phyloP scores from a whole-genome alignment of 1,140 invertebrate genomes.

The Varroa destructor region DNA sequence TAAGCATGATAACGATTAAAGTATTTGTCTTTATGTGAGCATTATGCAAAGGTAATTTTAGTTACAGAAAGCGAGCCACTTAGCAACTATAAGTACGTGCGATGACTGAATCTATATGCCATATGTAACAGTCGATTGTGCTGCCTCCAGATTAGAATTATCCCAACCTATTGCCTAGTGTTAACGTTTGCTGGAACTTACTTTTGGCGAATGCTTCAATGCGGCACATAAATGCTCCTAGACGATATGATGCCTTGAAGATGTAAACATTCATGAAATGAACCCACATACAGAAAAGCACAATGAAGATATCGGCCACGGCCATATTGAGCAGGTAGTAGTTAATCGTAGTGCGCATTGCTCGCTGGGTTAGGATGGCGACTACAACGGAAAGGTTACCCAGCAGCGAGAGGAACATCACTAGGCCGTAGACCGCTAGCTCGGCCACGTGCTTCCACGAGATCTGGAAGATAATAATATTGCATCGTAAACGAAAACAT shows the following conservation, averaged over 20 bases:
- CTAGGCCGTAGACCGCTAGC: conserved; percentile 37
- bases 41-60: too few relatives aligned
- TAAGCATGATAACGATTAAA: too few relatives aligned
- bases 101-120: too few relatives aligned
- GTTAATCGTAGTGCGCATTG: conserved; percentile 41
- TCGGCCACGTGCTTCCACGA: conserved; percentile 33
- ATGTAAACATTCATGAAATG: conserved; percentile 40
- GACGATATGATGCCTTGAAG: conserved; percentile 37
- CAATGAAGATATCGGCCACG: conserved; percentile 42
- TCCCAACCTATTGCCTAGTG: too few relatives aligned
- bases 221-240: conserved; percentile 44
- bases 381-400: conserved; percentile 46
- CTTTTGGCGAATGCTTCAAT: conserved; percentile 45
- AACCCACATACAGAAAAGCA: conserved; percentile 44
- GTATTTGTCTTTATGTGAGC: too few relatives aligned
- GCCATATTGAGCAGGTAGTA: conserved; percentile 42
- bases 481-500: too few relatives aligned
- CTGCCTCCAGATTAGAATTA: too few relatives aligned
- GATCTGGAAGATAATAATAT: not conserved
- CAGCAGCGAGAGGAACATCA: conserved; percentile 39
- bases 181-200: conserved; percentile 36
- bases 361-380: conserved; percentile 43
- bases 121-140: too few relatives aligned
- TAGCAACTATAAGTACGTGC: too few relatives aligned
- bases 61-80: too few relatives aligned